Percentiles rank a stretch among this genome's conserved stretches.
Evolutionary conservation across 2,888 invertebrate species (phyloP).

Genomic region (Callimorpha dominula): DNA sequence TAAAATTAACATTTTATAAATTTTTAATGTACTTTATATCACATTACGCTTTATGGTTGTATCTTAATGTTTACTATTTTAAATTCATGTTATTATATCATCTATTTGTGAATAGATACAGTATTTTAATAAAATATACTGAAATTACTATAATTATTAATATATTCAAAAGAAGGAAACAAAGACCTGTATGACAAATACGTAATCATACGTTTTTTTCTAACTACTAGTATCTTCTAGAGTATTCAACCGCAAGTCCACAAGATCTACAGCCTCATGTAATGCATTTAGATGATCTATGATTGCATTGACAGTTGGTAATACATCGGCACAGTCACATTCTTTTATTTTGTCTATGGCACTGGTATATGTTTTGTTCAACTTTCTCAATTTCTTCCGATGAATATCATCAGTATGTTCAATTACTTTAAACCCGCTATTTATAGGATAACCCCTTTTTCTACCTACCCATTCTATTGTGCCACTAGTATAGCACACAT

Average conservation of each 20-base stretch:
- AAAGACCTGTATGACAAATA: not conserved
- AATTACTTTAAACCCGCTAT: slow-evolving; percentile 80
- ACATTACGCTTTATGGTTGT: slow-evolving; percentile 32
- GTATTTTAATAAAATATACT: slow-evolving; percentile 60
- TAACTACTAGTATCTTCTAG: slow-evolving; percentile 77
- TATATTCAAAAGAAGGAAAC: not conserved
- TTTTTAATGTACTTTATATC: slow-evolving; percentile 21
- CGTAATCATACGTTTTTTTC: slow-evolving; percentile 26
- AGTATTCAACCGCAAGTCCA: slow-evolving; percentile 84
- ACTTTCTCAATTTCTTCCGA: slow-evolving; percentile 56
- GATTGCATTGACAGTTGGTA: slow-evolving; percentile 84
- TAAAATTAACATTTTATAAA: slow-evolving; percentile 36
- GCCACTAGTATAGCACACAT: slow-evolving; percentile 83
- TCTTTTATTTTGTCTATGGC: slow-evolving; percentile 59
- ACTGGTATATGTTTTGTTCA: slow-evolving; percentile 58
- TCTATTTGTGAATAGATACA: slow-evolving; percentile 41
- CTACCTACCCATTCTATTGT: slow-evolving; percentile 83
- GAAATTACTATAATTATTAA: slow-evolving; percentile 23
- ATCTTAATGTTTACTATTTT: slow-evolving; percentile 28
- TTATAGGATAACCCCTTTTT: slow-evolving; percentile 77
- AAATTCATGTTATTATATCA: slow-evolving; percentile 36
- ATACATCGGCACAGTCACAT: slow-evolving; percentile 79
- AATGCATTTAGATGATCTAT: slow-evolving; percentile 86
- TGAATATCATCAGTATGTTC: slow-evolving; percentile 59
- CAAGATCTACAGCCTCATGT: slow-evolving; percentile 84